Conservation (phyloP, 2,113 vertebrate genomes). For the Maccullochella peelii region DNA sequence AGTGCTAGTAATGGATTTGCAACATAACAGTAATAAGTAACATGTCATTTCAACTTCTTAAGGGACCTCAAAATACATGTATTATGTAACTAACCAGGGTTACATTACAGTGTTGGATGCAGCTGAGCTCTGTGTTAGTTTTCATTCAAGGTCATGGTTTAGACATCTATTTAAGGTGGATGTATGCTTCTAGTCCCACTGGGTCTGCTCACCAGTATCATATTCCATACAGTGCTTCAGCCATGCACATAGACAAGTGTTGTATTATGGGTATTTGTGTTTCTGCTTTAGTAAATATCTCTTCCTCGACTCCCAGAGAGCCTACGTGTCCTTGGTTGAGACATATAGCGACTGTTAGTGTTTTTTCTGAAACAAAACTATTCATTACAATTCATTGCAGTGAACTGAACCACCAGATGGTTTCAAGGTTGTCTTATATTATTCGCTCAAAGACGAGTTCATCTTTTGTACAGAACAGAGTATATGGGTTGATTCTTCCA, state of each 20-base stretch:
- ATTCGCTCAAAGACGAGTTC: background rate
- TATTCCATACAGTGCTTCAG: constrained; percentile 20
- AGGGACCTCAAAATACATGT: background rate
- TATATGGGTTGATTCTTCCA: background rate
- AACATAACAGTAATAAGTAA: constrained; percentile 34
- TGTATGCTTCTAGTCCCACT: constrained; percentile 22
- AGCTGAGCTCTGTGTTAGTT: constrained; percentile 27
- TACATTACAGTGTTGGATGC: constrained; percentile 13
- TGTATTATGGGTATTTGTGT: constrained; percentile 4
- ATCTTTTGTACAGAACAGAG: constrained; percentile 5
- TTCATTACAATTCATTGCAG: background rate
- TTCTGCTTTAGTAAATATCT: background rate
- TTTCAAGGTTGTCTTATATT: constrained; percentile 15
- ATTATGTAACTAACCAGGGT: background rate
- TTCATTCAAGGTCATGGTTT: constrained; percentile 50
- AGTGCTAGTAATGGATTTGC: constrained; percentile 41
- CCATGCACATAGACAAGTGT: background rate
- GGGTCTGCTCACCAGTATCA: constrained; percentile 22
- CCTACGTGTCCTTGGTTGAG: constrained; percentile 25
- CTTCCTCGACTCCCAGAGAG: background rate
- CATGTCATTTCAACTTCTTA: constrained; percentile 28
- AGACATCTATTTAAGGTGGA: constrained; percentile 44
- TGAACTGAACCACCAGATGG: background rate
- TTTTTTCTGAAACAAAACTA: constrained; percentile 10
- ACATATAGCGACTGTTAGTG: background rate